phyloP scores from a whole-genome alignment of 2,113 vertebrate genomes.

The Microcebus ravelobensis region DNA sequence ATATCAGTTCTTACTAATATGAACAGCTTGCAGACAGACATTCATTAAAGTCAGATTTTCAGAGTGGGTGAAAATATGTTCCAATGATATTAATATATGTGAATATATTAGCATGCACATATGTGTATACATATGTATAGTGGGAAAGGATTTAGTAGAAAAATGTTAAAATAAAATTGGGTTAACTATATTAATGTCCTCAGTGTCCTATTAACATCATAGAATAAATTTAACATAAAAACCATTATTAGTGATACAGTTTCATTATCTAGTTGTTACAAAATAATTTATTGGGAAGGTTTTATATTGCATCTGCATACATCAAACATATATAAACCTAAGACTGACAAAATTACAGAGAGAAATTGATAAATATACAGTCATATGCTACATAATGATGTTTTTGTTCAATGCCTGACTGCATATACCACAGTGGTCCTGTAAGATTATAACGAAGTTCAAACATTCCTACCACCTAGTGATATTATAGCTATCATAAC shows the following conservation, averaged over 20 bases:
- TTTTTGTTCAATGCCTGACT: neutral
- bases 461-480: neutral
- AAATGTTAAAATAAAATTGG: neutral
- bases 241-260: neutral
- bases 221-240: neutral
- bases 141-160: neutral
- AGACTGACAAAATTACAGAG: neutral
- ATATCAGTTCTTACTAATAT: neutral
- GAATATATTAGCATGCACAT: neutral
- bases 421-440: neutral
- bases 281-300: neutral
- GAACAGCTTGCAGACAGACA: neutral
- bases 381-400: neutral
- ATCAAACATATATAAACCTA: neutral
- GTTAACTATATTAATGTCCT: neutral
- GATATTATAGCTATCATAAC: neutral
- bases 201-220: neutral
- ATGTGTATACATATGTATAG: neutral
- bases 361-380: neutral
- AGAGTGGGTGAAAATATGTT: slow-evolving; percentile 2
- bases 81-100: neutral
- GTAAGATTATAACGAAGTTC: neutral
- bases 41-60: neutral
- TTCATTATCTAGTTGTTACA: neutral
- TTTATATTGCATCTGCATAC: neutral